These are phyloP conservation scores for Alcedo quadribrachys DNA, from an alignment of 2,797 vertebrate species.

Conservation along the genomic window DNA sequence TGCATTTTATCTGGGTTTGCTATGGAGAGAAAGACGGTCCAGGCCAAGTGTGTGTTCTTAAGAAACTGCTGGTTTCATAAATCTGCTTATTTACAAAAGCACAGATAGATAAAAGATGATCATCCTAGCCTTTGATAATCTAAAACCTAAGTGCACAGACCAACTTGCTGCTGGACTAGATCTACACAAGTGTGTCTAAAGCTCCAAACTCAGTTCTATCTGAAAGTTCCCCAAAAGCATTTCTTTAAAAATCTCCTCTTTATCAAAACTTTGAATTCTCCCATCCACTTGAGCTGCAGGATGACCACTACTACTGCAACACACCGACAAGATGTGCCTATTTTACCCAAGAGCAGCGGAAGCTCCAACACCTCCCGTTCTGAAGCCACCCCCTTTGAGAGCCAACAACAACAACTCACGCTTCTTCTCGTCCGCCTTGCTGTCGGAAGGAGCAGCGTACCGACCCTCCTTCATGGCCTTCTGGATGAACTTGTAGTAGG, in stretches of 20 bases:
- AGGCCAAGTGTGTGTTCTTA: background rate
- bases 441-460: constrained; percentile 81
- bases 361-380: background rate
- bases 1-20: background rate
- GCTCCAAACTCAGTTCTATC: background rate
- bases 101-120: background rate
- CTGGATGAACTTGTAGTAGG: constrained; percentile 97
- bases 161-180: background rate
- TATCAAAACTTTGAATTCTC: background rate
- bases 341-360: background rate
- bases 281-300: background rate
- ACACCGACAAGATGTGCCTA: background rate
- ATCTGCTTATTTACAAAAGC: background rate
- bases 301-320: background rate
- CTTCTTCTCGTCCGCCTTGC: constrained; percentile 79
- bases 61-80: background rate
- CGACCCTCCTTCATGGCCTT: constrained; percentile 96
- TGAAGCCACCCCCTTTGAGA: background rate
- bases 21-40: background rate
- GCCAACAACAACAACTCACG: constrained; percentile 73
- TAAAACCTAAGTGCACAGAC: background rate
- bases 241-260: background rate
- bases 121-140: background rate
- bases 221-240: background rate
- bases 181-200: background rate